phyloP scores from a whole-genome alignment of 1,140 invertebrate genomes.

The Paracyclopina nana region DNA sequence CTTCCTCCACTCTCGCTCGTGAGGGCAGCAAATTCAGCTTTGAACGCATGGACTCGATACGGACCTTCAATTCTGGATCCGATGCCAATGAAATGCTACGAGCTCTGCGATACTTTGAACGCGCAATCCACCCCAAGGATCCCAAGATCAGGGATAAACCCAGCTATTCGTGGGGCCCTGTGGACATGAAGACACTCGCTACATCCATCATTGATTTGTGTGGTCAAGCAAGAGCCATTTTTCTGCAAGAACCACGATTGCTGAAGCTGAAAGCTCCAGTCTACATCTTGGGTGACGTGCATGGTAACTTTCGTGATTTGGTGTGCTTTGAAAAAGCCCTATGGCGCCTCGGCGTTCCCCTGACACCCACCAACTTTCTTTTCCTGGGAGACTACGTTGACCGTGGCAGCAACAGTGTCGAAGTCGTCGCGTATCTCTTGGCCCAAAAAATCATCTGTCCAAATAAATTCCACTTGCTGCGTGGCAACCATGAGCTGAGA shows the following conservation, averaged over 20 bases:
- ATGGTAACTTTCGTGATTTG: conserved; percentile 39
- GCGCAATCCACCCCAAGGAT: conserved; percentile 25
- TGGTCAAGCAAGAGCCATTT: conserved; percentile 21
- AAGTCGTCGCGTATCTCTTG: conserved; percentile 42
- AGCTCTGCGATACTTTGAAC: conserved; percentile 33
- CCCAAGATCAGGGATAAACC: conserved; percentile 32
- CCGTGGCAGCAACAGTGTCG: conserved; percentile 36
- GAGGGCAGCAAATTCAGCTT: conserved; percentile 4
- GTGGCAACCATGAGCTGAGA: conserved; percentile 44
- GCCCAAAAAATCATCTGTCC: conserved; percentile 39
- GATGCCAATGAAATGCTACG: conserved; percentile 33
- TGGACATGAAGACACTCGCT: conserved; percentile 27
- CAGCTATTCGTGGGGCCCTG: too few species aligned
- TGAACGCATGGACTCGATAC: conserved; percentile 21
- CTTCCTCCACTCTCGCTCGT: neutral
- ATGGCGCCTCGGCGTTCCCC: conserved; percentile 35
- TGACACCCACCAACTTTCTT: conserved; percentile 37
- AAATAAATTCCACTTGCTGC: conserved; percentile 36
- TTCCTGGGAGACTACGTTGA: conserved; percentile 49
- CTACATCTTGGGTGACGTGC: conserved; percentile 39
- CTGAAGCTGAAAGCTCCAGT: conserved; percentile 31
- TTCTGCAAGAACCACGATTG: conserved; percentile 28
- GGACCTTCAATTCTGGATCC: conserved; percentile 23
- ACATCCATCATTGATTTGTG: conserved; percentile 27
- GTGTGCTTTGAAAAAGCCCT: conserved; percentile 38